Conservation (phyloP, 2,113 vertebrate genomes). For the Climacteris rufus region DNA sequence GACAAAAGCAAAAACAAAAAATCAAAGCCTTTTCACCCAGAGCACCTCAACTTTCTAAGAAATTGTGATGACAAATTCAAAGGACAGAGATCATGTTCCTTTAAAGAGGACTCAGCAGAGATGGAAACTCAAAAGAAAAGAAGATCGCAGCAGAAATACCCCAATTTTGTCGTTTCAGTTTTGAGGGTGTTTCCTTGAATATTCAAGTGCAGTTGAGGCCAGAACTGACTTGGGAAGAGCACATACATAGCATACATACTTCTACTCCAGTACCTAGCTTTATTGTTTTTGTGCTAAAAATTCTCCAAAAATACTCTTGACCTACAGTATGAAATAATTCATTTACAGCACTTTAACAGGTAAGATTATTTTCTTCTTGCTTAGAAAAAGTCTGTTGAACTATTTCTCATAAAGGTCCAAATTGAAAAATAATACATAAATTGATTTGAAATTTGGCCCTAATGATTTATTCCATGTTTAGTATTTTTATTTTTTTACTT, state of each 20-base stretch:
- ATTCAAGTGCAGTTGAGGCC: neutral
- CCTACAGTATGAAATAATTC: neutral
- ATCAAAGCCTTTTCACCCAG: neutral
- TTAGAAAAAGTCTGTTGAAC: neutral
- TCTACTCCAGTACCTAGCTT: neutral
- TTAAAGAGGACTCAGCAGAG: neutral
- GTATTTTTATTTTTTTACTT: neutral
- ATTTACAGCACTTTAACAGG: neutral
- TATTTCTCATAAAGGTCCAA: neutral
- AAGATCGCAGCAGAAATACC: neutral
- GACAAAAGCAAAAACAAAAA: neutral
- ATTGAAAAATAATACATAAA: neutral
- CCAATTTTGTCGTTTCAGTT: neutral
- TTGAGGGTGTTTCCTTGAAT: neutral
- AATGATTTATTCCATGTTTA: neutral
- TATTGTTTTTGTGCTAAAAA: neutral
- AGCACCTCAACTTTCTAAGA: neutral
- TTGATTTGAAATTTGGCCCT: neutral
- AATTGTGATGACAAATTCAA: neutral
- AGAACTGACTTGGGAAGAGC: neutral
- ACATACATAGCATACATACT: neutral
- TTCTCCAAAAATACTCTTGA: neutral
- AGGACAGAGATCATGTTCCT: neutral
- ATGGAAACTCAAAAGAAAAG: neutral
- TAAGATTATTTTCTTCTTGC: neutral